These are phyloP conservation scores for Aphaenogaster rudis DNA, from an alignment of 1,140 invertebrate species.

Conservation along the genomic window DNA sequence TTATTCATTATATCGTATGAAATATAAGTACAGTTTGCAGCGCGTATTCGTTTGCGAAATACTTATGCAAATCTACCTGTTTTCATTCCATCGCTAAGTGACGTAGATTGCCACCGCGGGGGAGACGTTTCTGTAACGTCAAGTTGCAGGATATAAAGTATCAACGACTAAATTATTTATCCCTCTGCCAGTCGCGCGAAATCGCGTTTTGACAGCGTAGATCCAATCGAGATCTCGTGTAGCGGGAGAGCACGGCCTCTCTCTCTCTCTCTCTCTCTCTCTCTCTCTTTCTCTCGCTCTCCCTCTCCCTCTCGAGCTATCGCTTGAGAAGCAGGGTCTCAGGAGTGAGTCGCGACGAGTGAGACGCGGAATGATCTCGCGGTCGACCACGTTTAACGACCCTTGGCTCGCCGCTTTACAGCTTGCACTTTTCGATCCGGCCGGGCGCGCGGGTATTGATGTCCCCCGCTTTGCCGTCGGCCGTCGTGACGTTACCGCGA, in stretches of 20 bases:
- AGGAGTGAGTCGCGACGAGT: conserved; percentile 14
- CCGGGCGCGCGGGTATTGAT: conserved; percentile 55
- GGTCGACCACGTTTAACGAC: conserved; percentile 56
- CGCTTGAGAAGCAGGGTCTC: conserved; percentile 19
- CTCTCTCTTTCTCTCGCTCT: not conserved
- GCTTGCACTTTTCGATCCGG: conserved; percentile 72
- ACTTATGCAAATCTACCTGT: conserved; percentile 2
- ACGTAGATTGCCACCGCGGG: not conserved
- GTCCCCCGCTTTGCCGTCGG: conserved; percentile 46
- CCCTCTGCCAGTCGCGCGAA: conserved; percentile 22
- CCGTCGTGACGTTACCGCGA: conserved; percentile 56
- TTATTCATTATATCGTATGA: not conserved
- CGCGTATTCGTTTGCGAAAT: not conserved
- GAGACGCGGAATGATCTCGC: conserved; percentile 58
- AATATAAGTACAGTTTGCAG: not conserved
- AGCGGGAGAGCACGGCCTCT: not conserved
- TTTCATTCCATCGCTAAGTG: conserved; percentile 16
- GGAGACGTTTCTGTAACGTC: conserved; percentile 9
- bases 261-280: not conserved
- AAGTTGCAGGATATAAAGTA: conserved; percentile 13
- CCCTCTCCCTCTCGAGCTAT: not conserved
- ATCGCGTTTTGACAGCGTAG: conserved; percentile 50
- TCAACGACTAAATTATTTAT: conserved; percentile 52
- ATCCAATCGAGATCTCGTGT: conserved; percentile 45
- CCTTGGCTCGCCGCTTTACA: conserved; percentile 66